These are phyloP conservation scores for Montipora sp. DNA, from an alignment of 64 coral and sea anemone species.

Conservation along the genomic window DNA sequence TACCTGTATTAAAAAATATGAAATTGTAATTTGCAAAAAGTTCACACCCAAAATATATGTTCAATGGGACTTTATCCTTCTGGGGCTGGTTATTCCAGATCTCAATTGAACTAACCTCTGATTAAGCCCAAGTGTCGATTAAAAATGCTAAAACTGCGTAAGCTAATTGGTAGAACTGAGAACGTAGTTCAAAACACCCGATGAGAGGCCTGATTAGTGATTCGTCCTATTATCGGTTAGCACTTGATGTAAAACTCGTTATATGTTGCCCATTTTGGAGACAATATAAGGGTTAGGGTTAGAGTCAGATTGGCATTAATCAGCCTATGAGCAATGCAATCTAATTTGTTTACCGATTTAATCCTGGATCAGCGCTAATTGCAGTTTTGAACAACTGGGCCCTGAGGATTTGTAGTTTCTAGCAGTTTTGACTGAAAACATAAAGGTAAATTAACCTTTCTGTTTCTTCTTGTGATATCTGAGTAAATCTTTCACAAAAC, in stretches of 20 bases:
- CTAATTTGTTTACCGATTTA: too few species aligned
- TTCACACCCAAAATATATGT: not conserved
- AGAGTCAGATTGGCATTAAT: not conserved
- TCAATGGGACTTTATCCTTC: not conserved
- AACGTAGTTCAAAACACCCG: not conserved
- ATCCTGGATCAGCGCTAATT: too few species aligned
- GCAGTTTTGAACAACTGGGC: too few species aligned
- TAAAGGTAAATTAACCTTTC: not conserved
- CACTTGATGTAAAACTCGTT: constrained; percentile 1
- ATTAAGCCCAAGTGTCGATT: not conserved
- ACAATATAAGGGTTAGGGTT: not conserved
- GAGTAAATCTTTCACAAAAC: not conserved
- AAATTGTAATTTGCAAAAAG: not conserved
- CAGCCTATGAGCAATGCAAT: too few species aligned
- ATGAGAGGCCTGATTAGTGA: constrained; percentile 6
- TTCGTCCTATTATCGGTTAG: not conserved
- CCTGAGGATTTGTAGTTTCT: not conserved
- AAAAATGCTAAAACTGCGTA: not conserved
- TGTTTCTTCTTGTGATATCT: not conserved
- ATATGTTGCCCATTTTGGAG: not conserved
- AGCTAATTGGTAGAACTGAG: constrained; percentile 5
- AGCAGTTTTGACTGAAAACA: not conserved
- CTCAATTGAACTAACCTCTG: constrained; percentile 9
- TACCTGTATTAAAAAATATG: not conserved
- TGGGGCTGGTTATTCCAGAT: not conserved